Evolutionary conservation across 2,113 vertebrate genomes (phyloP), one percentile per base, ranked within the genome.

Genomic region (Ramphastos sulfuratus): DNA sequence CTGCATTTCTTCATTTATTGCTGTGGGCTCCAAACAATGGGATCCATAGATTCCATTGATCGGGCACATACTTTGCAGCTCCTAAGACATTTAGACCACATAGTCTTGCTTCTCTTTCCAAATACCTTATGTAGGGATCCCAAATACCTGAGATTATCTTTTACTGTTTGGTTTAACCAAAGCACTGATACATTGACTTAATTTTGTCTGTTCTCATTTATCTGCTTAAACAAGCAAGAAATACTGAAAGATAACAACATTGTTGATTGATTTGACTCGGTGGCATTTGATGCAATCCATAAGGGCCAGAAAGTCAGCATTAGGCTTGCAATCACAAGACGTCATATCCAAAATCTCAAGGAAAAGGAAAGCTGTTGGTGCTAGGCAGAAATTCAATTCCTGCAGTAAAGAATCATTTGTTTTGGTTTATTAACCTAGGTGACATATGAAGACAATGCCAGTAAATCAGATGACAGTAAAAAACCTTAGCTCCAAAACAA

Each of bases 221-320:
- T 90, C 52, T 94, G 60, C 69, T 58, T 86, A 88, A 94, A 81
- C 19, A 90, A 90, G 52, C 35, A 91, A 90, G 69, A 82, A 85
- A 44, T 90, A 42, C 56, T 54, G 56, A 64, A 94, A 94, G 80
- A 94, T 81, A 96, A 67, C 21, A 59, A 33, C 37, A 56, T 8
- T 35, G 52, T 64, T 92, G 82, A 88, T 81, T 85, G 85, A 92
- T 93, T 63, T 81, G 69, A 54, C 61, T 83, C 17, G 0, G 0
- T 86, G 85, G 75, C 0, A 0, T 74, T 88, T 94, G 80, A 50
- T 54, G 33, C 7, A 85, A 83, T 90, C 61, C 65, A n/a, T 46
- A 25, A 30, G 60, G 65, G 48, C 25, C 65, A 77, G 35, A 77
- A 91, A 73, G 18, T 56, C 64, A 80, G 72, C 24, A 48, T 48